Base-by-base conservation (phyloP, 2,888 invertebrate genomes). In the Lasiommata megera region DNA sequence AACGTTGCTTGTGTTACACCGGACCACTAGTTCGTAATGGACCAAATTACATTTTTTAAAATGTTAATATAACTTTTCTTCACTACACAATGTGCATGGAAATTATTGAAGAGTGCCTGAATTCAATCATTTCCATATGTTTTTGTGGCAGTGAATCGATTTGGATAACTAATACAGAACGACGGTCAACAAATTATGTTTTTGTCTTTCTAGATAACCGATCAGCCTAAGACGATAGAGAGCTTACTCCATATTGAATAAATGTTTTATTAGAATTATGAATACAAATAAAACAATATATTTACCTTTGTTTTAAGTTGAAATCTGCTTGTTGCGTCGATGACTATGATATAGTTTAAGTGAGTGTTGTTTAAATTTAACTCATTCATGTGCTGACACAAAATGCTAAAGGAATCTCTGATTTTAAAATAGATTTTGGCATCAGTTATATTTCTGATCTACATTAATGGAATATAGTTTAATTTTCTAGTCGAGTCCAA, bases 181-280 rank as follows among this genome's bases (percentile, higher is more conserved):
- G 29, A 46, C 11, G 16, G 31, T 46, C 29, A 16, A 6, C 6
- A 6, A 7, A 1, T 9, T 14, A 11, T 40, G 11, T 14, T 81
- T 74, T 83, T 85, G 81, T 73, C 69, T 63, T 80, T 83, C 81
- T 79, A 78, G 82, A 82, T 67, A 69, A 72, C 78, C 77, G 76
- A 74, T 76, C 82, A 88, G 89, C 89, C 89, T 90, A 89, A 88
- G 76, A 79, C 74, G 74, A 80, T 88, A 89, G 81, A 89, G 89
- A 90, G 90, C 89, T 90, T 89, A 88, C 76, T 76, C 80, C 80
- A 74, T 82, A 84, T 80, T 74, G 81, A 82, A 76, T 83, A 83
- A 87, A 86, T 84, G 84, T 85, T 88, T 85, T 88, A 84, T 82
- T 88, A 88, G 84, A 77, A 80, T 73, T 85, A 85, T 83, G 79